Conservation (phyloP, 1,140 invertebrate species). For the Drosophila ironensis region DNA sequence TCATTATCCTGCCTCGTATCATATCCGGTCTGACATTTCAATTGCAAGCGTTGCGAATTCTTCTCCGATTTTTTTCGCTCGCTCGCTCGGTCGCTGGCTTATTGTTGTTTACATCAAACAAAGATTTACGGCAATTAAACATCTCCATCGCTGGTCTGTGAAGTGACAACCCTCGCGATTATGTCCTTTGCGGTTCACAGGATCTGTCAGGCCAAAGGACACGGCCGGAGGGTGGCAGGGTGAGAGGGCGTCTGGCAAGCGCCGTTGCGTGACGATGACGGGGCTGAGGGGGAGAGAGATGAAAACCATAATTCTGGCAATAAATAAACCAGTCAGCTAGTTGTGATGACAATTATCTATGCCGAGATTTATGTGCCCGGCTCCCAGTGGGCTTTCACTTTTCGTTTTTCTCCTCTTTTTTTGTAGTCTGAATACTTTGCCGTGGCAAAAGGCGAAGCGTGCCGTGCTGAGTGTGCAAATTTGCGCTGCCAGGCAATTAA, state of each 20-base stretch:
- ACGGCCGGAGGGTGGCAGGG: not conserved
- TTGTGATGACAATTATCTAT: slow-evolving; percentile 73
- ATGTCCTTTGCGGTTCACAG: slow-evolving; percentile 74
- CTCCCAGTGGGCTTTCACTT: slow-evolving; percentile 16
- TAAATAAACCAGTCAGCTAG: slow-evolving; percentile 68
- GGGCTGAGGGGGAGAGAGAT: slow-evolving; percentile 6
- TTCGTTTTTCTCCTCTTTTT: not conserved
- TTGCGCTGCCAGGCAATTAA: slow-evolving; percentile 70
- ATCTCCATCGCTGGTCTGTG: slow-evolving; percentile 39
- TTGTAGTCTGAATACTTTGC: not conserved
- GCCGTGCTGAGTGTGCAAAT: slow-evolving; percentile 72
- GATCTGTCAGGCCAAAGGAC: slow-evolving; percentile 29
- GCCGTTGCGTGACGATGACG: slow-evolving; percentile 64
- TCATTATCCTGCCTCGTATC: slow-evolving; percentile 53
- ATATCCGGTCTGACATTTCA: slow-evolving; percentile 65
- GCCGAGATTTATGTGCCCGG: slow-evolving; percentile 67
- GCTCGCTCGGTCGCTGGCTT: slow-evolving; percentile 11
- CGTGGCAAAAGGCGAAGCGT: slow-evolving; percentile 53
- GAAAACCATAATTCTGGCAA: slow-evolving; percentile 66
- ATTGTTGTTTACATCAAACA: slow-evolving; percentile 81
- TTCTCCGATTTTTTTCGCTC: slow-evolving; percentile 14
- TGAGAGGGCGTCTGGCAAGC: slow-evolving; percentile 16
- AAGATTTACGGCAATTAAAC: slow-evolving; percentile 82
- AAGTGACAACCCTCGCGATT: slow-evolving; percentile 76
- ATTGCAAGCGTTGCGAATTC: slow-evolving; percentile 68